Conservation (phyloP, 2,888 invertebrate species). For the Drosophila borealis region DNA sequence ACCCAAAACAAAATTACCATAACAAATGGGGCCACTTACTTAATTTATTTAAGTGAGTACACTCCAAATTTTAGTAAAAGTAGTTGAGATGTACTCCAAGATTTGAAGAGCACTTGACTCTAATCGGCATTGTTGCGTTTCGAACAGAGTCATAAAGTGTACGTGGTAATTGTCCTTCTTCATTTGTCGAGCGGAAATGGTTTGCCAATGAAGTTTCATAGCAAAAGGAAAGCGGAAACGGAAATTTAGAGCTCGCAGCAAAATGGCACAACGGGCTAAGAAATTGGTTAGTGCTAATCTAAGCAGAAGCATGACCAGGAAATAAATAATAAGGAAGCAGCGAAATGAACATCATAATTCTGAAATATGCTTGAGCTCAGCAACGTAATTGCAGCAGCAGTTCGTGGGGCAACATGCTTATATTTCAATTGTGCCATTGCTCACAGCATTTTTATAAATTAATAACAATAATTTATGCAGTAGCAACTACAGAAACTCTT, state of each 20-base stretch:
- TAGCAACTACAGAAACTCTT: conserved; percentile 38
- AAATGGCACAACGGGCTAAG: conserved; percentile 9
- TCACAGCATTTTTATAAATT: conserved; percentile 56
- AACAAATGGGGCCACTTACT: too few relatives aligned
- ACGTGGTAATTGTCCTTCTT: conserved; percentile 2
- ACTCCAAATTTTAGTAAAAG: not conserved
- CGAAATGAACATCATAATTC: conserved; percentile 17
- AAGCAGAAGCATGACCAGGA: conserved; percentile 14
- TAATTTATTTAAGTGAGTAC: too few relatives aligned
- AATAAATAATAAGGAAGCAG: conserved; percentile 20
- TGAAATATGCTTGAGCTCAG: conserved; percentile 12
- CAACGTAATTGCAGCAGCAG: conserved; percentile 12
- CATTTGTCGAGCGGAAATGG: conserved; percentile 34
- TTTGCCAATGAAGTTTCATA: conserved; percentile 25
- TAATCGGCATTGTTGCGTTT: conserved; percentile 13
- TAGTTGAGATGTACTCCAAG: not conserved
- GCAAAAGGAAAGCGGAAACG: conserved; percentile 19
- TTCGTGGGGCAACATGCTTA: conserved; percentile 17
- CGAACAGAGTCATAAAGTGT: not conserved
- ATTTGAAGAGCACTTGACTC: not conserved
- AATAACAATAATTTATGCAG: conserved; percentile 68
- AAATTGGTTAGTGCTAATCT: conserved; percentile 22
- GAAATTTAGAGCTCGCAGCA: conserved; percentile 15
- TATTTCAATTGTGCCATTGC: conserved; percentile 43
- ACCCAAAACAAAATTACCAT: too few relatives aligned